Evolutionary conservation across 2,113 vertebrate genomes (phyloP).

Genomic region (Protobothrops mucrosquamatus): DNA sequence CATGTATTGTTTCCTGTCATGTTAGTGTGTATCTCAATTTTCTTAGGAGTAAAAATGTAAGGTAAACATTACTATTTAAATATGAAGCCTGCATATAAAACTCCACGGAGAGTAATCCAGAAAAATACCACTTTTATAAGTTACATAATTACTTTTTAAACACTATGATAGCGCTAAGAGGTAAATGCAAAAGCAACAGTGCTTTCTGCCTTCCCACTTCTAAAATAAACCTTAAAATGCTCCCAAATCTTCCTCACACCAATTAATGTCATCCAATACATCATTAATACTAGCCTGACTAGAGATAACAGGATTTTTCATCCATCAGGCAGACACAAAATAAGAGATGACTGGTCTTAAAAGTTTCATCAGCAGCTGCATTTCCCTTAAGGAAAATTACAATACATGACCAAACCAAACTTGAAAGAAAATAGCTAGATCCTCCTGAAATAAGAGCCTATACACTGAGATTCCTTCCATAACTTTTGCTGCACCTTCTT

Average conservation of each 20-base stretch:
- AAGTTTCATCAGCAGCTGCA: not conserved
- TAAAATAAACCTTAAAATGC: not conserved
- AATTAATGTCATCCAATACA: not conserved
- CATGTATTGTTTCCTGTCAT: not conserved
- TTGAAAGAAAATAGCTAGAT: not conserved
- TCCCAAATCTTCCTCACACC: not conserved
- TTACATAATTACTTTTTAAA: not conserved
- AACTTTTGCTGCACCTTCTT: not conserved
- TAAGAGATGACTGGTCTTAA: not conserved
- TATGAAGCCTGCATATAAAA: not conserved
- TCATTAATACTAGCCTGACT: not conserved
- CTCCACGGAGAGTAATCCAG: not conserved
- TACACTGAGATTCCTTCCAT: not conserved
- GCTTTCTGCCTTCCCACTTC: not conserved
- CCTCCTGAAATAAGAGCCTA: not conserved
- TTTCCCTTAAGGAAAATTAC: not conserved
- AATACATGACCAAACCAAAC: not conserved
- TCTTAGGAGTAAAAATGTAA: not conserved
- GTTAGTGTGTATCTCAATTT: not conserved
- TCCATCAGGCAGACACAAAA: not conserved
- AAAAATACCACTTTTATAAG: not conserved
- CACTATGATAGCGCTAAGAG: not conserved
- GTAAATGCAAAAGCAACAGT: not conserved
- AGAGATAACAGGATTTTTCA: not conserved
- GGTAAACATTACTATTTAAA: not conserved